These are phyloP conservation scores for Ennomos fuscantarius DNA, from an alignment of 2,888 invertebrate species.

Conservation along the genomic window DNA sequence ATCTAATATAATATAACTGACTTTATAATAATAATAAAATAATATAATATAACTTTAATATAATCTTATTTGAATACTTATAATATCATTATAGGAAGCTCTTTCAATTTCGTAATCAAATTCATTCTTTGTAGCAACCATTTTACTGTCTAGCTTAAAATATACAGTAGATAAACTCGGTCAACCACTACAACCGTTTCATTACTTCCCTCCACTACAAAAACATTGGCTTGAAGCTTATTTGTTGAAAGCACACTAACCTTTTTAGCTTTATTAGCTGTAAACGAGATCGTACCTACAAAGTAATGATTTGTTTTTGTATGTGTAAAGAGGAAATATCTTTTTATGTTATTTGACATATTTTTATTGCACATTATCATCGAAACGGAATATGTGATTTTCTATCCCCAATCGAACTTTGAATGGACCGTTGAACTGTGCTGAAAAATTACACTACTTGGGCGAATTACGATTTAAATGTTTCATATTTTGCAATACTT, in stretches of 20 bases:
- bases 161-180: constrained; percentile 10
- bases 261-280: constrained; percentile 28
- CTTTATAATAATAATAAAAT: too few relatives aligned
- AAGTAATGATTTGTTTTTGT: constrained; percentile 24
- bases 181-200: constrained; percentile 15
- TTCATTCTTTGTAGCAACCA: background rate
- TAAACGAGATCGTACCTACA: constrained; percentile 12
- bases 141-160: background rate
- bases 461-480: too few relatives aligned
- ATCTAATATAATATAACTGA: too few relatives aligned
- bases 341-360: background rate
- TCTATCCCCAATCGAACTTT: too few relatives aligned
- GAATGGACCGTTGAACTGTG: too few relatives aligned
- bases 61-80: too few relatives aligned
- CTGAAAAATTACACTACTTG: too few relatives aligned
- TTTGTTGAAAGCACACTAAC: constrained; percentile 31
- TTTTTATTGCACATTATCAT: background rate
- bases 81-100: too few relatives aligned
- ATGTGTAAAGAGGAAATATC: background rate
- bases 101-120: background rate
- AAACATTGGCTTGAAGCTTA: constrained; percentile 26
- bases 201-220: constrained; percentile 16
- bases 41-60: too few relatives aligned
- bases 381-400: too few relatives aligned
- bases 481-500: too few relatives aligned